Conservation (phyloP, 1,140 invertebrate genomes). For the Aethina tumida region DNA sequence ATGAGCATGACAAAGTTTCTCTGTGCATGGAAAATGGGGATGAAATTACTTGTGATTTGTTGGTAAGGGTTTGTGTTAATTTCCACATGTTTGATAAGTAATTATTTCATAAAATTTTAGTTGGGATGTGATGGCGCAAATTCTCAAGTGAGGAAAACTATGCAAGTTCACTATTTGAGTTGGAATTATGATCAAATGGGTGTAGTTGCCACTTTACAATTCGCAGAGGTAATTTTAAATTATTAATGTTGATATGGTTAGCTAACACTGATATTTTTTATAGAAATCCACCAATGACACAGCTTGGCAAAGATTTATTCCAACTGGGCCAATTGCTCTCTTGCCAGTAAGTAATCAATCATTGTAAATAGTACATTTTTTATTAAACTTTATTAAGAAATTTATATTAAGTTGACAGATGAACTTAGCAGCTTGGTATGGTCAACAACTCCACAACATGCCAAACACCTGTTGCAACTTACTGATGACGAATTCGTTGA, state of each 20-base stretch:
- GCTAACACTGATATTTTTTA: constrained; percentile 3
- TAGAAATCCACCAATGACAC: constrained; percentile 56
- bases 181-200: constrained; percentile 85
- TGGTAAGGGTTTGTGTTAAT: constrained; percentile 41
- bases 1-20: constrained; percentile 24
- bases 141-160: constrained; percentile 71
- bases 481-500: constrained; percentile 77
- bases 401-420: constrained; percentile 50
- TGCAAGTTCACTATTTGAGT: constrained; percentile 65
- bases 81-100: neutral
- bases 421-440: constrained; percentile 82
- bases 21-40: constrained; percentile 47
- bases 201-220: constrained; percentile 78
- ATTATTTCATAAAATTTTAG: constrained; percentile 39
- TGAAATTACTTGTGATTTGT: constrained; percentile 45
- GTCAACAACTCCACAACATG: constrained; percentile 68
- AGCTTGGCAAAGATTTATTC: constrained; percentile 93
- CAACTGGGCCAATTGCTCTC: constrained; percentile 82
- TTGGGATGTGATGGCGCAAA: constrained; percentile 90
- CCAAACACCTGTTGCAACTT: constrained; percentile 60
- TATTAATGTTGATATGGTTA: constrained; percentile 5
- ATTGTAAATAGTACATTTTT: constrained; percentile 6
- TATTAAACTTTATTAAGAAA: constrained; percentile 1
- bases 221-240: constrained; percentile 51
- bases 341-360: constrained; percentile 58